Evolutionary conservation across 2,113 vertebrate species (phyloP).

Genomic region (Leucosticte australis): DNA sequence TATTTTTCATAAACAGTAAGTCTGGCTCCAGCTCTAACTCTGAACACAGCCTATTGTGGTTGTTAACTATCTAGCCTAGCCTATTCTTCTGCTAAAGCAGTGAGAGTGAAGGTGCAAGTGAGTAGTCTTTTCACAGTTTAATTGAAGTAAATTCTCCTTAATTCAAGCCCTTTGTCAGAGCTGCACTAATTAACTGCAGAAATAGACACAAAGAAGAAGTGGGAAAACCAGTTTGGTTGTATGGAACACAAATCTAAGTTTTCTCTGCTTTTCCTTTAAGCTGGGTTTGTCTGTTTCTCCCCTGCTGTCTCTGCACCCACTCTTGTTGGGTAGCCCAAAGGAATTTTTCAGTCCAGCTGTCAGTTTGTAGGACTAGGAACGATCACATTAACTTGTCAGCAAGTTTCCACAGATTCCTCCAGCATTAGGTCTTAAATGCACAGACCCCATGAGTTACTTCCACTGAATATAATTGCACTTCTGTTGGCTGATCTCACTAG

Average conservation of each 20-base stretch:
- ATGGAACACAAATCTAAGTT: not conserved
- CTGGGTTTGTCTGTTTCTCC: not conserved
- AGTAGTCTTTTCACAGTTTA: slow-evolving; percentile 10
- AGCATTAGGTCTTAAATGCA: not conserved
- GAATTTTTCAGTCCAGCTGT: not conserved
- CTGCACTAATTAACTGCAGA: not conserved
- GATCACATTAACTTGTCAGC: not conserved
- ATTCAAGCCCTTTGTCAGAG: slow-evolving; percentile 13
- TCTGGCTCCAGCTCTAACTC: not conserved
- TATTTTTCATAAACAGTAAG: not conserved
- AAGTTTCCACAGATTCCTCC: not conserved
- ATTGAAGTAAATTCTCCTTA: slow-evolving; percentile 12
- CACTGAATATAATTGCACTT: not conserved
- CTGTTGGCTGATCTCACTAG: not conserved
- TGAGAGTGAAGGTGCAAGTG: not conserved
- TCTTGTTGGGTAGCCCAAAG: not conserved
- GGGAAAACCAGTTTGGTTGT: not conserved
- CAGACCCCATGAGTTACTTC: not conserved
- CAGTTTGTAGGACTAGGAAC: not conserved
- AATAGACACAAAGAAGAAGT: not conserved
- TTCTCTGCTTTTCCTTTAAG: not conserved
- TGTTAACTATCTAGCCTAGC: not conserved
- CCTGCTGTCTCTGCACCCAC: not conserved
- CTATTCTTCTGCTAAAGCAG: not conserved
- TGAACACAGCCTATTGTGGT: not conserved